Conservation (phyloP, 2,797 vertebrate species). For the Eupleurogrammus muticus region DNA sequence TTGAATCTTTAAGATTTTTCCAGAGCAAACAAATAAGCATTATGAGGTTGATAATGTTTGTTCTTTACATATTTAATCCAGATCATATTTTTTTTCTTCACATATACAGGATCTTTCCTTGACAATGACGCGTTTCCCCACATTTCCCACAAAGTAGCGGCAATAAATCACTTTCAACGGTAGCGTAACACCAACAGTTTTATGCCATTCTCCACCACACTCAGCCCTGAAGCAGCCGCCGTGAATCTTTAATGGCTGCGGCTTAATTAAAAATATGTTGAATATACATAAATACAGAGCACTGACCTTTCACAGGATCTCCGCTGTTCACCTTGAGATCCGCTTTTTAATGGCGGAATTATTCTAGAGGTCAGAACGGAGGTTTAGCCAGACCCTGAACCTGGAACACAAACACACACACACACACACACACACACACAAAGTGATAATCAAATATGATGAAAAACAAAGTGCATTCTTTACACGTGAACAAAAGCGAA, state of each 20-base stretch:
- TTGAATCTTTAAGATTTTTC: too few species aligned
- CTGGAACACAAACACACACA: constrained; percentile 12
- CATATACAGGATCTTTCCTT: constrained; percentile 2
- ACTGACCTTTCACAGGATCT: constrained; percentile 71
- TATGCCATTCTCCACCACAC: constrained; percentile 65
- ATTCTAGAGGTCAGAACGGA: constrained; percentile 66
- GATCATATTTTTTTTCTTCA: constrained; percentile 16
- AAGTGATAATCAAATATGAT: constrained; percentile 43
- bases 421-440: neutral
- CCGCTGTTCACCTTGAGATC: constrained; percentile 72
- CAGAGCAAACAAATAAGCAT: too few species aligned
- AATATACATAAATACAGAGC: constrained; percentile 75
- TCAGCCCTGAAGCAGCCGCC: constrained; percentile 56
- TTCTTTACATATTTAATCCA: constrained; percentile 20
- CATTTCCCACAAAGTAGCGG: constrained; percentile 23
- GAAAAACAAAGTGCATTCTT: constrained; percentile 54
- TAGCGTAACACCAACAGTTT: constrained; percentile 57
- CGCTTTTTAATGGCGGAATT: constrained; percentile 68
- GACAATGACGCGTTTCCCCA: constrained; percentile 25
- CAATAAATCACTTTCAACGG: constrained; percentile 63
- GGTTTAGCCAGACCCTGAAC: constrained; percentile 30
- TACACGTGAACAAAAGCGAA: constrained; percentile 43
- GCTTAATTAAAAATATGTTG: constrained; percentile 76
- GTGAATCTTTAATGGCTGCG: constrained; percentile 73
- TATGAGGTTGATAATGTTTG: too few species aligned